Conservation (phyloP, 2,113 vertebrate species). For the Gorsachius goisagi region DNA sequence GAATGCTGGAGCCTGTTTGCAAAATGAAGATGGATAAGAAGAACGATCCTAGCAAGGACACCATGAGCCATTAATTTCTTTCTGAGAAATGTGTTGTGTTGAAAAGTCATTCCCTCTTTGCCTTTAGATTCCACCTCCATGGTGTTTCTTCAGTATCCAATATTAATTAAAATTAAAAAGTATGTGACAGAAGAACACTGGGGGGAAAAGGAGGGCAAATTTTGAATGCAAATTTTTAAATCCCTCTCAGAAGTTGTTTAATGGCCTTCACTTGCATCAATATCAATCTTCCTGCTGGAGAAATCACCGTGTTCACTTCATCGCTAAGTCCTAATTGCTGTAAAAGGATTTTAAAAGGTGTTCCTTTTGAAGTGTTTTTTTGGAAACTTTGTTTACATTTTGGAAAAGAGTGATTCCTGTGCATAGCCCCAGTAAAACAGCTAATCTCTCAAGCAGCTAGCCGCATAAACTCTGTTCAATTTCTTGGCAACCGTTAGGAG, state of each 20-base stretch:
- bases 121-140: neutral
- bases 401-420: neutral
- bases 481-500: neutral
- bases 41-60: neutral
- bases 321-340: neutral
- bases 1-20: neutral
- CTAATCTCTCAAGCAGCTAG: neutral
- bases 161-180: neutral
- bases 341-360: neutral
- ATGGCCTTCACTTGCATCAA: neutral
- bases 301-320: neutral
- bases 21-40: neutral
- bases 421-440: neutral
- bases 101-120: neutral
- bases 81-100: neutral
- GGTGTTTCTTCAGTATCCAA: neutral
- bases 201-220: neutral
- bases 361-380: neutral
- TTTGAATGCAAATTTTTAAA: neutral
- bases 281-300: neutral
- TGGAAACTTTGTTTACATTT: neutral
- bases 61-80: neutral
- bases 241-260: neutral
- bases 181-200: neutral
- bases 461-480: neutral